Conservation (phyloP, 1,140 invertebrate species). For the Apis laboriosa region DNA sequence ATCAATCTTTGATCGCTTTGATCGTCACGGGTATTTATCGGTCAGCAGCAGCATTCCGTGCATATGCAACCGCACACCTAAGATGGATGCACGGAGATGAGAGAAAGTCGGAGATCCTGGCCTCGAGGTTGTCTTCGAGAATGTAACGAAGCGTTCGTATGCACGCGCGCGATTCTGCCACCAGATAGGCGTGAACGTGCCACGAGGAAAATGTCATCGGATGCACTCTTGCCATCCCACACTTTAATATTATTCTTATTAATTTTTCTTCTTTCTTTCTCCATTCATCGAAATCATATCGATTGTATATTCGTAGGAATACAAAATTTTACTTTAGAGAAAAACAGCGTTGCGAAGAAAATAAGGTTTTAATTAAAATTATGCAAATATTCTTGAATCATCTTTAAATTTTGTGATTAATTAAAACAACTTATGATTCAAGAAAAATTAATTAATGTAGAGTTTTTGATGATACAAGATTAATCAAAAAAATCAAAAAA, state of each 20-base stretch:
- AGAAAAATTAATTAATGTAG: no score
- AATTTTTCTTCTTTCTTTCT: neutral
- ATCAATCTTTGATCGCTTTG: slow-evolving; percentile 9
- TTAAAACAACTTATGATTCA: no score
- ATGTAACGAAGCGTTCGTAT: slow-evolving; percentile 38
- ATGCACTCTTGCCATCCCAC: neutral
- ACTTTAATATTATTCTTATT: neutral
- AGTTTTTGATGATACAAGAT: no score
- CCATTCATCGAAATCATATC: neutral
- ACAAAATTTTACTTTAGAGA: neutral
- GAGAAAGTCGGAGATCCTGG: slow-evolving; percentile 48
- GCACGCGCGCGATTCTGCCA: slow-evolving; percentile 9
- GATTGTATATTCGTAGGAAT: neutral
- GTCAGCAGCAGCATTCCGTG: slow-evolving; percentile 41
- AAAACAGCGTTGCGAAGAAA: no score
- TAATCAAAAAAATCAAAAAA: no score
- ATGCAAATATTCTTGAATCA: no score
- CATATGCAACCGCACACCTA: slow-evolving; percentile 38
- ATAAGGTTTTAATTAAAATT: no score
- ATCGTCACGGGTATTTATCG: slow-evolving; percentile 35
- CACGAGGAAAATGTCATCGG: slow-evolving; percentile 39
- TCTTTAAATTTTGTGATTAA: no score
- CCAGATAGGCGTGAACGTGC: slow-evolving; percentile 40
- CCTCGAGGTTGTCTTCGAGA: slow-evolving; percentile 35
- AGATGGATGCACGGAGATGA: slow-evolving; percentile 44